phyloP scores from a whole-genome alignment of 2,113 vertebrate species.

The Aviceda subcristata region DNA sequence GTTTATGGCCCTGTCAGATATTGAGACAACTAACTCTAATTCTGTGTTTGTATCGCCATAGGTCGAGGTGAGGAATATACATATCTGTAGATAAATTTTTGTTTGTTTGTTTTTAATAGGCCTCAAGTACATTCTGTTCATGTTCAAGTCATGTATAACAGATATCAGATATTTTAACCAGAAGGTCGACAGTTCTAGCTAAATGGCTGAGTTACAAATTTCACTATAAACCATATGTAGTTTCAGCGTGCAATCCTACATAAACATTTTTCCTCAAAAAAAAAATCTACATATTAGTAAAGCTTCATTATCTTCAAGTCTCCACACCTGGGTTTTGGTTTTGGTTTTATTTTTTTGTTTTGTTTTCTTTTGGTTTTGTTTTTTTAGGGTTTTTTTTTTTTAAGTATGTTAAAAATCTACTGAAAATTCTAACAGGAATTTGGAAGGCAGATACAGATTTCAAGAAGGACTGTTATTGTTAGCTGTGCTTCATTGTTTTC shows the following conservation, averaged over 20 bases:
- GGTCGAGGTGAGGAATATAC: not conserved
- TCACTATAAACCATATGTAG: fast-evolving
- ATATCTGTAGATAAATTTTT: not conserved
- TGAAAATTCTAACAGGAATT: not conserved
- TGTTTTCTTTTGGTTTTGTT: too few relatives aligned
- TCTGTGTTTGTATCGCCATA: fast-evolving
- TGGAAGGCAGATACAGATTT: not conserved
- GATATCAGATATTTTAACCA: not conserved
- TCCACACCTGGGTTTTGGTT: too few relatives aligned
- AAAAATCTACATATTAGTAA: not conserved
- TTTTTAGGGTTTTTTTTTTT: not conserved
- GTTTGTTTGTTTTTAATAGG: not conserved
- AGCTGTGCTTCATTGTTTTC: not conserved
- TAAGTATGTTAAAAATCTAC: not conserved
- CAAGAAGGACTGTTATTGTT: not conserved
- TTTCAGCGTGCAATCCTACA: not conserved
- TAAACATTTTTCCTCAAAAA: not conserved
- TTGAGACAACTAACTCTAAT: not conserved
- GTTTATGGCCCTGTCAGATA: not conserved
- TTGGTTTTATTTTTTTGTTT: too few relatives aligned
- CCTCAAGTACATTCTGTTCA: not conserved
- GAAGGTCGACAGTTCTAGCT: not conserved
- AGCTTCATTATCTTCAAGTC: not conserved
- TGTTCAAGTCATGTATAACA: not conserved
- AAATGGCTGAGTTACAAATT: not conserved